A percentile compares a stretch with the other conserved stretches of the same genome.
phyloP scores from a whole-genome alignment of 2,113 vertebrate species.

The Seriola dumerili region DNA sequence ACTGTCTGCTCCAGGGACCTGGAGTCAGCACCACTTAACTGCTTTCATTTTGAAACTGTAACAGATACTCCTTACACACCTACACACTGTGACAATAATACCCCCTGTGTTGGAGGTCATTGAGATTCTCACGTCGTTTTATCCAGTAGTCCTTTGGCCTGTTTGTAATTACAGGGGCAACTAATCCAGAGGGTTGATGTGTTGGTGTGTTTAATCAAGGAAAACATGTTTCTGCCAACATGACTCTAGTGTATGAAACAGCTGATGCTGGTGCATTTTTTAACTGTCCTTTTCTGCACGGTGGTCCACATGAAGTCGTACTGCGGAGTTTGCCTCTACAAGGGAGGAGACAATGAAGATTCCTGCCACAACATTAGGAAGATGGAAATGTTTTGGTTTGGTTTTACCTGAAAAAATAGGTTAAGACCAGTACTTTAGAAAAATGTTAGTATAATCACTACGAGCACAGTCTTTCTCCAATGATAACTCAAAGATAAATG shows the following conservation, averaged over 20 bases:
- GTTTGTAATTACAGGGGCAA: conserved; percentile 40
- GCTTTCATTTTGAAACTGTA: conserved; percentile 30
- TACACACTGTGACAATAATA: conserved; percentile 26
- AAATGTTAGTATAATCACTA: background rate
- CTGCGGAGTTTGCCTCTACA: conserved; percentile 9
- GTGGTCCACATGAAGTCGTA: background rate
- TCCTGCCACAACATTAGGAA: background rate
- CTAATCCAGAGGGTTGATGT: conserved; percentile 42
- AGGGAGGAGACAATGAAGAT: background rate
- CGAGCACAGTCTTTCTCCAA: background rate
- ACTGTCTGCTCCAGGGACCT: conserved; percentile 8
- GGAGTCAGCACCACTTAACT: conserved; percentile 46
- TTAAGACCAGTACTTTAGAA: background rate
- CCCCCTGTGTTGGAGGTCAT: background rate
- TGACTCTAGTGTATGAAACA: background rate
- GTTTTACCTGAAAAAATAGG: background rate
- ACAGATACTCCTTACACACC: background rate
- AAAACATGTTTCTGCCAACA: conserved; percentile 7
- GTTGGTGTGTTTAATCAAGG: conserved; percentile 50
- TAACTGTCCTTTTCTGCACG: conserved; percentile 9
- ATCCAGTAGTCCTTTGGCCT: conserved; percentile 23
- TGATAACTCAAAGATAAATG: background rate
- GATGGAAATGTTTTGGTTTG: background rate
- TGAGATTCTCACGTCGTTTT: conserved; percentile 7
- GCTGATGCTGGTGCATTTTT: conserved; percentile 9